Evolutionary conservation across 2,888 invertebrate genomes (phyloP).

Genomic region (Orthosia gothica): DNA sequence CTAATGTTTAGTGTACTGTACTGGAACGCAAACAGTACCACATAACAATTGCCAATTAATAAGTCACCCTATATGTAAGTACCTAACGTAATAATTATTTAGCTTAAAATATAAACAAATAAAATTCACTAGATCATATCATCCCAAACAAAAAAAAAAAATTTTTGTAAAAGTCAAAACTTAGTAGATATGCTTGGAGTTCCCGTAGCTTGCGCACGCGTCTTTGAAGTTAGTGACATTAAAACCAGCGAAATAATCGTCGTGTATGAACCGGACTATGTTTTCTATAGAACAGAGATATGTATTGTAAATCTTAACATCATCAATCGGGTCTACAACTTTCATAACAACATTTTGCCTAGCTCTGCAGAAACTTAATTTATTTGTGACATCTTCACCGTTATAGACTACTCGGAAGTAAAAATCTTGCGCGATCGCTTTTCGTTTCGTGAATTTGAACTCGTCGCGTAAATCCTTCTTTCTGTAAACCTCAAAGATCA

Average conservation of each 20-base stretch:
- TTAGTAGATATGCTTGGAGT: conserved; percentile 75
- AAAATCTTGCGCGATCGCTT: conserved; percentile 93
- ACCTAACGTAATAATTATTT: neutral
- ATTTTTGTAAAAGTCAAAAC: conserved; percentile 23
- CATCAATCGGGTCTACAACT: conserved; percentile 83
- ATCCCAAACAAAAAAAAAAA: conserved; percentile 45
- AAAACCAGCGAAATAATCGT: conserved; percentile 96
- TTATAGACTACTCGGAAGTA: conserved; percentile 96
- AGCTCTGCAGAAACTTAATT: conserved; percentile 95
- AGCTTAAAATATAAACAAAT: neutral
- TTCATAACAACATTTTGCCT: conserved; percentile 89
- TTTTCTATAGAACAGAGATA: conserved; percentile 96
- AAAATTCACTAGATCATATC: neutral
- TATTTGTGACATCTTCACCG: conserved; percentile 96
- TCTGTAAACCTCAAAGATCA: conserved; percentile 97
- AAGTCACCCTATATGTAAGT: too few species aligned
- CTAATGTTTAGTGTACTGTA: too few species aligned
- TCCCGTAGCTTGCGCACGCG: conserved; percentile 92
- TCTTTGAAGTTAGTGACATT: conserved; percentile 98
- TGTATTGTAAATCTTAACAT: conserved; percentile 82
- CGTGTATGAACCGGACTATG: conserved; percentile 96
- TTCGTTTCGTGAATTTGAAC: conserved; percentile 91
- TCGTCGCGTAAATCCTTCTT: conserved; percentile 90
- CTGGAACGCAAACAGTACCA: too few species aligned
- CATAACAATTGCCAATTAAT: too few species aligned